phyloP scores from a whole-genome alignment of 2,888 invertebrate genomes.

The Busseola fusca region DNA sequence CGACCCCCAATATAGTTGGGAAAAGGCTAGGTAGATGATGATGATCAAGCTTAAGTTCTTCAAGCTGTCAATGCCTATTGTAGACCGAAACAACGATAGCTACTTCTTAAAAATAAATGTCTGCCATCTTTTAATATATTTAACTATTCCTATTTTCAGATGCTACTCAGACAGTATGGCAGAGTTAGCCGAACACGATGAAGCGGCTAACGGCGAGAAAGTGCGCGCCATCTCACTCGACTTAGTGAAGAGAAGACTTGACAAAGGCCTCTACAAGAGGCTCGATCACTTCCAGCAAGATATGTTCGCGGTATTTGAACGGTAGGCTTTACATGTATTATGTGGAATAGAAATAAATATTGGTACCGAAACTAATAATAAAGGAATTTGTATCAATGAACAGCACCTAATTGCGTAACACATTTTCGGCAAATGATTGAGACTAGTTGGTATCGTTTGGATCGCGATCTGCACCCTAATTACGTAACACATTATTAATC shows the following conservation, averaged over 20 bases:
- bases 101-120: no score
- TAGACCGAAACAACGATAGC: no score
- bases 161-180: conserved; percentile 99
- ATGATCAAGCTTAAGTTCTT: no score
- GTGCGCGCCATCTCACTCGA: conserved; percentile 96
- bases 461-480: no score
- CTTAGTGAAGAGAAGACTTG: conserved; percentile 96
- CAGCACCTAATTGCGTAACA: no score
- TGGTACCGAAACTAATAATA: neutral
- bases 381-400: neutral
- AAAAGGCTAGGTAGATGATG: no score
- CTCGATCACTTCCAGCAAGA: conserved; percentile 99
- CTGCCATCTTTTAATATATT: no score
- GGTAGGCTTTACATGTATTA: conserved; percentile 66
- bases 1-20: no score
- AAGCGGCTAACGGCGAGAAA: conserved; percentile 88
- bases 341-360: neutral
- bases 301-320: conserved; percentile 97
- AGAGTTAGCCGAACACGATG: conserved; percentile 97
- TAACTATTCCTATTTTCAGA: conserved; percentile 77
- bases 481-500: no score
- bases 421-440: no score
- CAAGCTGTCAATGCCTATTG: no score
- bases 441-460: no score
- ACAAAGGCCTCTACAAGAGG: conserved; percentile 97